Conservation (phyloP, 2,888 invertebrate genomes). For the Emmelina monodactyla region DNA sequence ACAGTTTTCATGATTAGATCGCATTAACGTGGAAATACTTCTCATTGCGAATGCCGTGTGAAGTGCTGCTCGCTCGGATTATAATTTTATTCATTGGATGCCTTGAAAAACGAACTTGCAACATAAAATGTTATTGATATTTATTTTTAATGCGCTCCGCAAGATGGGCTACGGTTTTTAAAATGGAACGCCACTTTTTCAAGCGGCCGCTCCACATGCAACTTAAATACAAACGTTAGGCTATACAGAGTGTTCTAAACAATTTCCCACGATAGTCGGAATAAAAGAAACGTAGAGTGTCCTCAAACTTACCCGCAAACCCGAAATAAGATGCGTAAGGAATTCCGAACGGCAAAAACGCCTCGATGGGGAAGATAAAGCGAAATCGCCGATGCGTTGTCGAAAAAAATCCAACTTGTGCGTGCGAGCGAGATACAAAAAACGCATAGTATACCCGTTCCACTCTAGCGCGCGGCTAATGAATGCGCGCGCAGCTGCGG, state of each 20-base stretch:
- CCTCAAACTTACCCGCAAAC: constrained; percentile 25
- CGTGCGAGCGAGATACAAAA: constrained; percentile 60
- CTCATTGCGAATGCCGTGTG: constrained; percentile 21
- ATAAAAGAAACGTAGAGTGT: constrained; percentile 20
- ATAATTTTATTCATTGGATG: constrained; percentile 11
- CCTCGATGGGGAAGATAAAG: constrained; percentile 59
- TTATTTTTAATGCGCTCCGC: too few species aligned
- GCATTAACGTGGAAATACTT: constrained; percentile 24
- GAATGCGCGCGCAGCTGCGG: constrained; percentile 59
- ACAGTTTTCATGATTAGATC: constrained; percentile 29
- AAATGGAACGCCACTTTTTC: too few species aligned
- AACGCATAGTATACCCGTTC: constrained; percentile 60
- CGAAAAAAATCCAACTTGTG: constrained; percentile 53
- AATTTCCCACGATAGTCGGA: constrained; percentile 19
- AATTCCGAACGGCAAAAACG: constrained; percentile 58
- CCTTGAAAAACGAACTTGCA: background rate
- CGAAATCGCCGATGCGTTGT: constrained; percentile 61
- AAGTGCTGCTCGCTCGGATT: constrained; percentile 17
- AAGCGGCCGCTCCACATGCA: too few species aligned
- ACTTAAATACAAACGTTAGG: too few species aligned
- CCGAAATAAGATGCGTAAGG: constrained; percentile 53
- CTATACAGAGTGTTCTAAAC: too few species aligned
- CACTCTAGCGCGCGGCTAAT: constrained; percentile 59
- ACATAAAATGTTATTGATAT: too few species aligned
- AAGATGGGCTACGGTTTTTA: too few species aligned